Evolutionary conservation across 2,888 invertebrate species (phyloP).

Genomic region (Agriopis marginaria): DNA sequence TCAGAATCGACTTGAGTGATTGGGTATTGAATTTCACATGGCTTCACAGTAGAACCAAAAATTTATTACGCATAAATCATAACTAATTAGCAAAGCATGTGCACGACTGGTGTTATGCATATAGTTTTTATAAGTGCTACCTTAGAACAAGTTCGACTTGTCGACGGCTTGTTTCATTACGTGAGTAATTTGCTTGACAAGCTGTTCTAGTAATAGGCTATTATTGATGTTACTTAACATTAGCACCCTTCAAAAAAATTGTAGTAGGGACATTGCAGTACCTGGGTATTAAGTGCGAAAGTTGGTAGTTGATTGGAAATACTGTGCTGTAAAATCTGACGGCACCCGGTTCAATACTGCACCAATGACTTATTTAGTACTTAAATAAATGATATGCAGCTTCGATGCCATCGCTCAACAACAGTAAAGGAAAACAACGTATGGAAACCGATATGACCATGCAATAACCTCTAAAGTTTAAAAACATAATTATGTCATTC

Average conservation of each 20-base stretch:
- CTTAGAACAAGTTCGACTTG: conserved; percentile 37
- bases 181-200: conserved; percentile 46
- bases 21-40: conserved; percentile 9
- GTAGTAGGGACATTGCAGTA: conserved; percentile 8
- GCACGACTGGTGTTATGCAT: conserved; percentile 15
- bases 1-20: conserved; percentile 1
- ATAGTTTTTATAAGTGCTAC: conserved; percentile 12
- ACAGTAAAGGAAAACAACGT: too few species aligned
- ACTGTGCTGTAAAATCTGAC: too few species aligned
- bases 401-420: too few species aligned
- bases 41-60: neutral
- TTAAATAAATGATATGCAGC: too few species aligned
- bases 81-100: conserved; percentile 17
- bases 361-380: too few species aligned
- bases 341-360: too few species aligned
- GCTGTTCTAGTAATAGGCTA: conserved; percentile 55
- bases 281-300: conserved; percentile 4
- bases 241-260: conserved; percentile 51
- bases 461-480: too few species aligned
- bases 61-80: conserved; percentile 11
- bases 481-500: too few species aligned
- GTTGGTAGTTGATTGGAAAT: neutral
- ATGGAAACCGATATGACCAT: too few species aligned
- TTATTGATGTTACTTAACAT: conserved; percentile 62
- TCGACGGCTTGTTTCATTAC: conserved; percentile 42